Evolutionary conservation across 2,888 invertebrate genomes (phyloP), one percentile per base, ranked within the genome.

Genomic region (Nephrotoma guestfalica): DNA sequence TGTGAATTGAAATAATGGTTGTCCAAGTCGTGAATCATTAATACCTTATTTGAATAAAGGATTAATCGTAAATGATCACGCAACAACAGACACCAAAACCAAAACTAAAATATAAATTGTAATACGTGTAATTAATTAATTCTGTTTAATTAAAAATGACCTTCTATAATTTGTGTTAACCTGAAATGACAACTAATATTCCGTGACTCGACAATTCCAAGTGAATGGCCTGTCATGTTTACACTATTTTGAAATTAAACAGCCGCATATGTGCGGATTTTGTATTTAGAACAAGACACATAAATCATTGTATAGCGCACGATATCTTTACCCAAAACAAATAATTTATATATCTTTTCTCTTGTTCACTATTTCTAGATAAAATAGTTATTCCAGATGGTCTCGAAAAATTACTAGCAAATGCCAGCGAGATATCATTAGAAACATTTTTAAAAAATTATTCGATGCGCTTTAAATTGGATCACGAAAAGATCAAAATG

Each of bases 351-450:
- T 71, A 7, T 57, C 7, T 57, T 86, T 18, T 57, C 18, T 57
- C 45, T 18, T 42, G 2, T 57, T 86, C 41, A 9, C 30, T 86
- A 40, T 87, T 89, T 90, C 86, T 89, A 91, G 91, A 91, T 89
- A 90, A 91, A 91, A 90, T 91, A 89, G 90, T 91, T 89, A 91
- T 91, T 89, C 91, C 91, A 88, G 91, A 92, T 89, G 90, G 90
- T 89, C 90, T 92, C 87, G 91, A 91, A 88, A 91, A 91, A 88
- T 90, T 90, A 88, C 90, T 91, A 88, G 89, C 90, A 85, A 91
- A 91, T 89, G 90, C 90, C 88, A 88, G 87, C 42, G 92, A 90
- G 90, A 91, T 91, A 88, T 90, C 89, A 89, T 91, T 90, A 87
- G 91, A 90, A 88, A 90, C 91, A 90, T 92, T 90, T 90, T 92